Percentiles rank a stretch among this genome's conserved stretches.
Conservation (phyloP, 2,113 vertebrate genomes). For the Tiliqua scincoides region DNA sequence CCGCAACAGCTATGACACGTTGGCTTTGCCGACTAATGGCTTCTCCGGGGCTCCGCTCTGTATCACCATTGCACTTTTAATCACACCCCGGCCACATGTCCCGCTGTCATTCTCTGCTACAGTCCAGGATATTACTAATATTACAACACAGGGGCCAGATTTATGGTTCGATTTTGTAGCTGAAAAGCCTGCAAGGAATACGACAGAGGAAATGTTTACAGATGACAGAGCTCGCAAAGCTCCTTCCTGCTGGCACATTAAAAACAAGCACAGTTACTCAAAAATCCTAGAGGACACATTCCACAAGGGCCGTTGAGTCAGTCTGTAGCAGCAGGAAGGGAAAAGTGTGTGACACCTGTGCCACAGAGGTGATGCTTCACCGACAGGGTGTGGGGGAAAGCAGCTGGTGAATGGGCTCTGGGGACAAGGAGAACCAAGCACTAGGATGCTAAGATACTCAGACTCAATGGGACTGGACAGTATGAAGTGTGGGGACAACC, state of each 20-base stretch:
- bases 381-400: background rate
- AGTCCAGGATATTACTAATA: background rate
- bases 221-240: background rate
- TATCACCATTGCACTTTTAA: background rate
- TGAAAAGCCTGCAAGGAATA: background rate
- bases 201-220: background rate
- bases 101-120: background rate
- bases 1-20: background rate
- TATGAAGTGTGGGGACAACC: background rate
- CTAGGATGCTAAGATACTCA: background rate
- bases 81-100: background rate
- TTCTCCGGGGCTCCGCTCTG: background rate
- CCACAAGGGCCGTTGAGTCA: background rate
- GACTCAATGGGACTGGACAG: background rate
- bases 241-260: fast-evolving
- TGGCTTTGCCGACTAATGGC: conserved; percentile 1
- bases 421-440: background rate
- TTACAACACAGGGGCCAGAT: background rate
- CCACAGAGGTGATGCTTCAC: background rate
- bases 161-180: background rate
- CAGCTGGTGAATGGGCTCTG: background rate
- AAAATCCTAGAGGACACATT: background rate
- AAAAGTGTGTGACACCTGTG: background rate
- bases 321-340: background rate
- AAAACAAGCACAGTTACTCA: background rate